A percentile compares a stretch with the other conserved stretches of the same genome.
Conservation (phyloP, 2,797 vertebrate genomes). For the Phaenicophaeus curvirostris region DNA sequence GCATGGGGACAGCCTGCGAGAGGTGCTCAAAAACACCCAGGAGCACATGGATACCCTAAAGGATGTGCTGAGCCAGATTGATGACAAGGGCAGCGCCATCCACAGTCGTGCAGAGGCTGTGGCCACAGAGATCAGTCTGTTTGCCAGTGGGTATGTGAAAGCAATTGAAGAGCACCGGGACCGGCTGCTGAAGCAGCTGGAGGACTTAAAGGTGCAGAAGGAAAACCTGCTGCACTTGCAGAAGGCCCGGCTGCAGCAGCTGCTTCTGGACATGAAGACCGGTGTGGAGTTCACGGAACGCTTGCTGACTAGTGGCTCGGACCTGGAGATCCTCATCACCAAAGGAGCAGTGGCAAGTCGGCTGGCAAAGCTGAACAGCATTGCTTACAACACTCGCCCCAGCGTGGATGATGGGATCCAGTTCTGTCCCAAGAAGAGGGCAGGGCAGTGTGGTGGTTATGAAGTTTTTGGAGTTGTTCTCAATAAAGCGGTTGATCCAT, state of each 20-base stretch:
- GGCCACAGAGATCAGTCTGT: conserved; percentile 79
- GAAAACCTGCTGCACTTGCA: conserved; percentile 87
- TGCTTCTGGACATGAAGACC: conserved; percentile 82
- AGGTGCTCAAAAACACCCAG: conserved; percentile 79
- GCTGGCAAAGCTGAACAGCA: conserved; percentile 79
- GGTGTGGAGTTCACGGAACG: conserved; percentile 86
- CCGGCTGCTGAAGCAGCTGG: conserved; percentile 83
- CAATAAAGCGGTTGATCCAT: conserved; percentile 81
- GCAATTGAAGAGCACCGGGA: conserved; percentile 85
- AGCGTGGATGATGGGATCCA: conserved; percentile 76
- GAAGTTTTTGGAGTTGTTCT: conserved; percentile 85
- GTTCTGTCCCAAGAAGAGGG: conserved; percentile 82
- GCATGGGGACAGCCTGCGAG: conserved; percentile 82
- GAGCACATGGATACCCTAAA: conserved; percentile 80
- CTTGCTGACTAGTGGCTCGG: conserved; percentile 84
- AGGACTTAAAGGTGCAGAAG: conserved; percentile 82
- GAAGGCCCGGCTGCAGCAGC: conserved; percentile 87
- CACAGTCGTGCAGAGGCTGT: conserved; percentile 67
- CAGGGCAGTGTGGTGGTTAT: conserved; percentile 83
- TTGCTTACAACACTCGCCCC: conserved; percentile 65
- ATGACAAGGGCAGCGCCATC: conserved; percentile 71
- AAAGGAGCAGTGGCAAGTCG: conserved; percentile 84
- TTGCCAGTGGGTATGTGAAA: conserved; percentile 81
- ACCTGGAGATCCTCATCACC: conserved; percentile 86
- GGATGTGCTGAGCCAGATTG: conserved; percentile 77